These are phyloP conservation scores for Elephas maximus DNA, from an alignment of 2,113 vertebrate species.

Conservation along the genomic window DNA sequence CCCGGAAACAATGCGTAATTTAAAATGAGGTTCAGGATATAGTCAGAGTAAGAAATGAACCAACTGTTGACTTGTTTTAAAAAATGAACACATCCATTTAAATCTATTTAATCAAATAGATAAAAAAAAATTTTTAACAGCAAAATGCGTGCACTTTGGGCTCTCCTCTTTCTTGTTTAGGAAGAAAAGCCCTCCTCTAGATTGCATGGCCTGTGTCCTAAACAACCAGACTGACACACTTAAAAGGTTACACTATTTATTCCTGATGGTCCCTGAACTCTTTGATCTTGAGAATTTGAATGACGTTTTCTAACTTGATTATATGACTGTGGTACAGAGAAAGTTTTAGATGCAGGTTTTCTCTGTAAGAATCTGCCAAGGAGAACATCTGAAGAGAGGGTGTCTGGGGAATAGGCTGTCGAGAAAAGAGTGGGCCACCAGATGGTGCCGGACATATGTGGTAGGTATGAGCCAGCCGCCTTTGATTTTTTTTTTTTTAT, in stretches of 20 bases:
- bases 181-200: neutral
- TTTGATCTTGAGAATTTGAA: neutral
- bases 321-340: neutral
- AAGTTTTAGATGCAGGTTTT: conserved; percentile 59
- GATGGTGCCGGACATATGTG: conserved; percentile 69
- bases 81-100: neutral
- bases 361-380: conserved; percentile 60
- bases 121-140: neutral
- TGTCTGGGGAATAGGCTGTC: conserved; percentile 70
- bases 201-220: neutral
- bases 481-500: neutral
- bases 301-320: conserved; percentile 37
- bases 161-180: neutral
- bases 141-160: neutral
- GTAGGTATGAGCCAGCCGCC: conserved; percentile 52
- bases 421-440: conserved; percentile 36
- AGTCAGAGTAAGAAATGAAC: conserved; percentile 44
- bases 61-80: conserved; percentile 6
- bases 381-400: conserved; percentile 64
- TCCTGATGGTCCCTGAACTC: neutral
- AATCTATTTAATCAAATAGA: conserved; percentile 15
- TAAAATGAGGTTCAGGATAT: neutral
- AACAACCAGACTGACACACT: neutral
- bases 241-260: neutral
- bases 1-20: conserved; percentile 61